Base-by-base conservation (phyloP, 2,888 invertebrate species). In the Andrena marginata region DNA sequence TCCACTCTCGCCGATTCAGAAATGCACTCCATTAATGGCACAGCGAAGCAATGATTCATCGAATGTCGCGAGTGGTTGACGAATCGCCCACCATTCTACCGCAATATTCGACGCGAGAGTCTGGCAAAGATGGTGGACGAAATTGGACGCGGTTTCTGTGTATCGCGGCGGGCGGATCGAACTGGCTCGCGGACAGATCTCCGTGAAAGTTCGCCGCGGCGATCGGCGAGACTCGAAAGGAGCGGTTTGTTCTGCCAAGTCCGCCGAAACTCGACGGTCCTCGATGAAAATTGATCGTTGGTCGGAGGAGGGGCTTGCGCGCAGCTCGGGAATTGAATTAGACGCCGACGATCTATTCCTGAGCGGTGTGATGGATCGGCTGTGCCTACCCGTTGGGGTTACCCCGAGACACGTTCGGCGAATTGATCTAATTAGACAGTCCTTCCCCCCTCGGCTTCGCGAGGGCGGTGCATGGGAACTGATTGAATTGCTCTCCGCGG, bases 381-480 rank as follows among this genome's bases (percentile, higher is more conserved):
- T 49, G 62, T 60, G 77, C 62, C 62, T 69, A 76, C 74, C 80
- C 68, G 72, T 70, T 62, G 72, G 64, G 77, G 56, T 72, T 72
- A 60, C 77, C 80, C 69, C 74, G 62, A 69, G 85, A 83, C 85
- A 76, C 72, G 82, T 84, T 82, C 78, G 65, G 20, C 29, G 82
- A 72, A 82, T 85, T 79, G 80, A 85, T 85, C 85, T 82, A 85
- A 85, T 85, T 86, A 87, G 78, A 79, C 82, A 59, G 59, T 56
- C 71, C 76, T 78, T 70, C 62, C 76, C 76, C 49, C 29, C 82
- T 78, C 64, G 74, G 63, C 23, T 69, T 69, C 49, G 56, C 62
- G 20, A 42, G 74, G 68, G 29, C 10, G 51, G 13, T 26, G 33
- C 29, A 51, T 16, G 23, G 65, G 23, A 68, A 65, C 72, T 82